A percentile compares a stretch with the other conserved stretches of the same genome.
Conservation (phyloP, 2,113 vertebrate genomes). For the Electrona antarctica region DNA sequence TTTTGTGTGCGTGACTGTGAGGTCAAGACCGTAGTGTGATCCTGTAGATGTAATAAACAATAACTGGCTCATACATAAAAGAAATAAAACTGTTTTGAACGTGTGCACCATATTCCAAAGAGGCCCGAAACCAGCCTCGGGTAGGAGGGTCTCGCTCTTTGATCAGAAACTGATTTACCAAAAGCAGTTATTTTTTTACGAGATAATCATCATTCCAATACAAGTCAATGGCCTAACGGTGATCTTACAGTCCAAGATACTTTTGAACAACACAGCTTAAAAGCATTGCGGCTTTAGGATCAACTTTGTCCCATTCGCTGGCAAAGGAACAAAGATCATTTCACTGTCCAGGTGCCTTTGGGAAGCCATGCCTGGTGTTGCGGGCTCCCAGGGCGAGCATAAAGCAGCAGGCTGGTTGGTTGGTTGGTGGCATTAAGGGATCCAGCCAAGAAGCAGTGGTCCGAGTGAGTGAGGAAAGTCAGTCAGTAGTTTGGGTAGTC, state of each 20-base stretch:
- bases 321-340: conserved; percentile 32
- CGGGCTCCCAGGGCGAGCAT: conserved; percentile 45
- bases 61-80: conserved; percentile 47
- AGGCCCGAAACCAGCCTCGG: conserved; percentile 64
- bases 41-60: conserved; percentile 26
- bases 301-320: conserved; percentile 32
- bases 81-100: conserved; percentile 10
- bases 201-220: conserved; percentile 37
- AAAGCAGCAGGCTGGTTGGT: conserved; percentile 43
- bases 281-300: conserved; percentile 48
- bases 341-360: conserved; percentile 63
- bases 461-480: conserved; percentile 35
- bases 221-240: conserved; percentile 27
- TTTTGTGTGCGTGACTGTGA: conserved; percentile 68
- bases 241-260: conserved; percentile 45
- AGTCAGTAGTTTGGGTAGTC: conserved; percentile 25
- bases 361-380: conserved; percentile 50
- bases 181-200: conserved; percentile 37
- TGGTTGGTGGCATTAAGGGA: conserved; percentile 38
- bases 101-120: conserved; percentile 61
- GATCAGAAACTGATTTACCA: conserved; percentile 43
- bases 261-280: conserved; percentile 34
- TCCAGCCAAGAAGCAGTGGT: conserved; percentile 51
- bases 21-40: conserved; percentile 74
- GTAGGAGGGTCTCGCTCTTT: conserved; percentile 44